Evolutionary conservation across 2,797 vertebrate species (phyloP).

Genomic region (Florisuga fusca): DNA sequence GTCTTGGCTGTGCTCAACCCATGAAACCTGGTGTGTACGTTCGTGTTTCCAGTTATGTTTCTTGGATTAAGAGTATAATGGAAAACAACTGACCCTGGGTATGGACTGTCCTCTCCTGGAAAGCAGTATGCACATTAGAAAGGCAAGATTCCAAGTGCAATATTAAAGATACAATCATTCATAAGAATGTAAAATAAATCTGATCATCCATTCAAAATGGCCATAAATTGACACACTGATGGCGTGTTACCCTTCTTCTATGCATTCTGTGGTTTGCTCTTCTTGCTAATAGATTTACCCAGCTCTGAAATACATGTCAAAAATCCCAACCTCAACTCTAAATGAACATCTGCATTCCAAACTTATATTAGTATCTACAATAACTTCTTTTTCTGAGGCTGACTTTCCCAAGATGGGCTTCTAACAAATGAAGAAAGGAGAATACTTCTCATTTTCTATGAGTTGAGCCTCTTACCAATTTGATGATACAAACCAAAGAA

Average conservation of each 20-base stretch:
- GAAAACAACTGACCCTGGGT: slow-evolving; percentile 59
- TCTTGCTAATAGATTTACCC: background rate
- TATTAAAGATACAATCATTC: slow-evolving; percentile 23
- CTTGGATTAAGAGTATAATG: slow-evolving; percentile 87
- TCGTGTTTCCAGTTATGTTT: slow-evolving; percentile 86
- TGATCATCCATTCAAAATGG: slow-evolving; percentile 39
- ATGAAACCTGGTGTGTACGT: slow-evolving; percentile 96
- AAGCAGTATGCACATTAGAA: background rate
- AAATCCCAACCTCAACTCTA: slow-evolving; percentile 24
- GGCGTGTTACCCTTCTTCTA: background rate
- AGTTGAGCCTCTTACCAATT: background rate
- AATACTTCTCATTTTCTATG: background rate
- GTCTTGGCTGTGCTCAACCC: slow-evolving; percentile 90
- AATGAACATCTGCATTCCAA: background rate
- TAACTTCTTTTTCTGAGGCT: background rate
- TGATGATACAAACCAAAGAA: background rate
- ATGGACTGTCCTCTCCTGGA: background rate
- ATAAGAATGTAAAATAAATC: slow-evolving; percentile 32
- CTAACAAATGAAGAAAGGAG: background rate
- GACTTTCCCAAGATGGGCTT: background rate
- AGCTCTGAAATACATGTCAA: background rate
- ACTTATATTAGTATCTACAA: background rate
- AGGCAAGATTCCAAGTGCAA: slow-evolving; percentile 11
- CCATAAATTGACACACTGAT: background rate
- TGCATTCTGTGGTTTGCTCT: background rate